These are phyloP conservation scores for Pachycephus smyrnensis DNA, from an alignment of 2,888 invertebrate genomes.

Conservation along the genomic window DNA sequence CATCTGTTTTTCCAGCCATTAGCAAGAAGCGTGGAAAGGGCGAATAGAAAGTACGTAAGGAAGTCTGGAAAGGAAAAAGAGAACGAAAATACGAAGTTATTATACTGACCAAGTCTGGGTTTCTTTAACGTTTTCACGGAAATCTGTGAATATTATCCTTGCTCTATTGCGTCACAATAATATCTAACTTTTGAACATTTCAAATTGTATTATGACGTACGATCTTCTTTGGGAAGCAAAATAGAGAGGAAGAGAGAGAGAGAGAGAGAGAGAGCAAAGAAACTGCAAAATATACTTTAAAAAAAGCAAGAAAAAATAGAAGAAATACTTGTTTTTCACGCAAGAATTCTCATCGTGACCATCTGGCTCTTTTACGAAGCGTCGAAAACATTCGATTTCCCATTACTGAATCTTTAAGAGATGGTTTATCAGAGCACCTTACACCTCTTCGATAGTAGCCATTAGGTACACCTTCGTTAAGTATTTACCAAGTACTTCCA, in stretches of 20 bases:
- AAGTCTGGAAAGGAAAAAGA: background rate
- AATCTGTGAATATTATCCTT: background rate
- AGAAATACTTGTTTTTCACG: background rate
- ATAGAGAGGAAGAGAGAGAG: too few species aligned
- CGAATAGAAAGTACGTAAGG: background rate
- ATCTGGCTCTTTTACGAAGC: background rate
- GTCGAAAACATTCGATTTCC: background rate
- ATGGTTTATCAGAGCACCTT: background rate
- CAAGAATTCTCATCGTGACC: background rate
- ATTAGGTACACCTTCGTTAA: background rate
- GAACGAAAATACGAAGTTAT: background rate
- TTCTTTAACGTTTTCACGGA: background rate
- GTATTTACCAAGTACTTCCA: background rate
- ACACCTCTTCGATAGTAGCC: background rate
- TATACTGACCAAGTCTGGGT: background rate
- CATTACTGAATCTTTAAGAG: background rate
- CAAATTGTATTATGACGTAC: background rate
- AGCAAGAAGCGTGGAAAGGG: background rate
- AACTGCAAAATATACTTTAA: background rate
- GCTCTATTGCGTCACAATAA: background rate
- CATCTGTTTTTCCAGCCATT: background rate
- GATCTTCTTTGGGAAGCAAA: background rate
- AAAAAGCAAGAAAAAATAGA: background rate
- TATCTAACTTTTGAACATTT: background rate
- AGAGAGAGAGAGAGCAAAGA: background rate